These are phyloP conservation scores for Diplodus puntazzo DNA, from an alignment of 2,797 vertebrate species.

Conservation along the genomic window DNA sequence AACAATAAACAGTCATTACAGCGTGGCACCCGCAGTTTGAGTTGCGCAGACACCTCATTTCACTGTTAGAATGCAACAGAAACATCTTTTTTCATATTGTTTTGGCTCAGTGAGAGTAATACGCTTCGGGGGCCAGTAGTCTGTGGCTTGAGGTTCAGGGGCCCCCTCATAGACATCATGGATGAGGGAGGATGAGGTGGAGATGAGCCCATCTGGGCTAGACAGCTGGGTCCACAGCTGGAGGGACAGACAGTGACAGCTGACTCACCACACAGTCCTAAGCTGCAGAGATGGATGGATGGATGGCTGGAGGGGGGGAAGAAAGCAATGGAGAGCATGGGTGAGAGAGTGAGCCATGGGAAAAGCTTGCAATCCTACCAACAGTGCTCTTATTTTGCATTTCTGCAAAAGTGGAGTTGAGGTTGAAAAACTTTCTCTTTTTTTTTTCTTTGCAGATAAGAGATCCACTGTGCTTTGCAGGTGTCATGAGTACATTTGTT, in stretches of 20 bases:
- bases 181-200: conserved; percentile 60
- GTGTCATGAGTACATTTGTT: conserved; percentile 14
- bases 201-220: conserved; percentile 78
- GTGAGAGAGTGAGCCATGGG: conserved; percentile 22
- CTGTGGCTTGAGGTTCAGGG: conserved; percentile 52
- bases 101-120: conserved; percentile 43
- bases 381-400: conserved; percentile 41
- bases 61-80: conserved; percentile 14
- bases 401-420: background rate
- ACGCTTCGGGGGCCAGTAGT: conserved; percentile 40
- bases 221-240: conserved; percentile 83
- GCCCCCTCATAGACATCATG: conserved; percentile 60
- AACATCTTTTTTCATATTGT: conserved; percentile 44
- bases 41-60: conserved; percentile 13
- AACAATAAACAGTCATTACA: conserved; percentile 28
- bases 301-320: conserved; percentile 54
- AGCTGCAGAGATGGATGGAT: conserved; percentile 70
- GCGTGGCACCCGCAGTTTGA: conserved; percentile 29
- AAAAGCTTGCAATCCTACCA: conserved; percentile 27
- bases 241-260: conserved; percentile 78
- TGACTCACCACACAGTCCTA: conserved; percentile 66
- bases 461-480: background rate
- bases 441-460: background rate
- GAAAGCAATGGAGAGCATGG: conserved; percentile 37
- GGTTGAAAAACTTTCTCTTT: background rate